A percentile compares a stretch with the other conserved stretches of the same genome.
These are phyloP conservation scores for Falco rusticolus DNA, from an alignment of 2,797 vertebrate species.

Conservation along the genomic window DNA sequence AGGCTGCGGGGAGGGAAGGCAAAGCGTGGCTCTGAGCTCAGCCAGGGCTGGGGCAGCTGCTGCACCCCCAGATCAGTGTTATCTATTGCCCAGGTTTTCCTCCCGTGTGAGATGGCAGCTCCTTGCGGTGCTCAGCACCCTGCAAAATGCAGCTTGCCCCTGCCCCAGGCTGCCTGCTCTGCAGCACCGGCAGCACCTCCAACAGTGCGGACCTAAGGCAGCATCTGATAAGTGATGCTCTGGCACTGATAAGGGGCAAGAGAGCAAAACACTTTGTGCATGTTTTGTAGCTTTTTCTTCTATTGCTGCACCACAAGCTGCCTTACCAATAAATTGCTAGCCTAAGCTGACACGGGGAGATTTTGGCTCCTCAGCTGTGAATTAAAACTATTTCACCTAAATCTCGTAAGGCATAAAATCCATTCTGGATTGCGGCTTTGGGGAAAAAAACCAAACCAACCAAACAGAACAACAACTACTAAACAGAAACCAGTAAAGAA, in stretches of 20 bases:
- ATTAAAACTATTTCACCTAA: not conserved
- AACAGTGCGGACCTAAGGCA: rapidly evolving
- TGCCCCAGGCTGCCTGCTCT: no score
- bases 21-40: rapidly evolving
- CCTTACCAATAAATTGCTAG: not conserved
- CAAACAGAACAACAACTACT: rapidly evolving
- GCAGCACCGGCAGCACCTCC: not conserved
- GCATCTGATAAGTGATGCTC: not conserved
- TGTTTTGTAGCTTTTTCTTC: not conserved
- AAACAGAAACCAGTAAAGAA: not conserved
- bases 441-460: not conserved
- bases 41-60: not conserved
- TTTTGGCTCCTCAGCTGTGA: not conserved
- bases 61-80: not conserved
- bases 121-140: not conserved
- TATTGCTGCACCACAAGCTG: not conserved
- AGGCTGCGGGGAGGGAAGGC: not conserved
- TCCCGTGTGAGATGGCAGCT: not conserved
- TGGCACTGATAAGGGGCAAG: not conserved
- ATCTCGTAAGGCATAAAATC: not conserved
- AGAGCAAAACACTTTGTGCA: not conserved
- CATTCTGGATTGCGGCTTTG: not conserved
- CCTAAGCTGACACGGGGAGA: not conserved
- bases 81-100: not conserved
- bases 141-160: rapidly evolving